Base-by-base conservation (phyloP, 2,113 vertebrate species). In the Hyperoodon ampullatus region DNA sequence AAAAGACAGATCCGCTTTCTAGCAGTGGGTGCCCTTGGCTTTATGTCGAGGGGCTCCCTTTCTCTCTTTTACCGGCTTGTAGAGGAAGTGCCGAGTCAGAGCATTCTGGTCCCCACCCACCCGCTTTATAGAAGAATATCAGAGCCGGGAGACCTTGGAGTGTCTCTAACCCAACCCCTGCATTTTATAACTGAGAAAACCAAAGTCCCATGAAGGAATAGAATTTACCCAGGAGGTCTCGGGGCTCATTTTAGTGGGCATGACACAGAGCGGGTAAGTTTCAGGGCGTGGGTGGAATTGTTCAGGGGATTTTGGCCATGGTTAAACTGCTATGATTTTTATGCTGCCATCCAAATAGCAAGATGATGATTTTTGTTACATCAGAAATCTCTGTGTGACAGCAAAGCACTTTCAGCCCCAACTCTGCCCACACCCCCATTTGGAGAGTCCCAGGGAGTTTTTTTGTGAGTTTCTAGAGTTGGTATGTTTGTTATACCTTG, bases 381-480 rank as follows among this genome's bases (percentile, higher is more conserved):
- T 95, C 86, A 97, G 92, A 97, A 95, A 86, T 94, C 83, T 97
- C 92, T 78, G 50, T 82, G 28, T 86, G 93, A 93, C 92, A 97
- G 68, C 92, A 96, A 85, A 97, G 91, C 86, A 83, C 93, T 96
- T 96, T 94, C 93, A 91, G 75, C 78, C 84, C 87, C 77, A 90
- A 12, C 53, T 96, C 93, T 94, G 95, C 95, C 95, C 95, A 78
- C 93, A 90, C 71, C 75, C 65, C 61, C 87, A 47, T 47, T 75
- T 81, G 97, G 97, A 96, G 96, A 98, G 97, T 97, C 97, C 97
- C 97, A 81, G 97, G 97, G 97, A 97, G 95, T 97, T 98, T 98
- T 97, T 84, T 58, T 68, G 68, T 93, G 88, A 94, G 82, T 95
- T 97, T 92, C 92, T 81, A 93, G 91, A 65, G 50, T 47, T 94